These are phyloP conservation scores for Sorex maritimensis DNA, from an alignment of 2,797 vertebrate genomes.

Conservation along the genomic window DNA sequence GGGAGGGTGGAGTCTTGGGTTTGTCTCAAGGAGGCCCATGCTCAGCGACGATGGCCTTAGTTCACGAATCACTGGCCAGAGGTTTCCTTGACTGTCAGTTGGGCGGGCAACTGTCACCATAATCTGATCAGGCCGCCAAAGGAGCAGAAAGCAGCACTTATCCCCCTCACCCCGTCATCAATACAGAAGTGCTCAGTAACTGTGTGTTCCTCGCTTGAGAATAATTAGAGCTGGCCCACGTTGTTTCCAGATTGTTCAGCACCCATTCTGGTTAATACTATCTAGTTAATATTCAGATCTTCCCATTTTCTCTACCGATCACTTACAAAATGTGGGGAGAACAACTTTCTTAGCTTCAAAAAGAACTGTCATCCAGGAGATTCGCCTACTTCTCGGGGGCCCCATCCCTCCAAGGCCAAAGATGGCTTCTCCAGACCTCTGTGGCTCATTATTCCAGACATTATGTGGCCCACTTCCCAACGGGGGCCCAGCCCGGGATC, in stretches of 20 bases:
- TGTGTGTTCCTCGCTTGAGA: background rate
- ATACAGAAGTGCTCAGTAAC: background rate
- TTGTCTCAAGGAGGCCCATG: background rate
- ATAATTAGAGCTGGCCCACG: background rate
- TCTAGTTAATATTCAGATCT: background rate
- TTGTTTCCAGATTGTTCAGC: background rate
- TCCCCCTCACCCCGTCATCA: background rate
- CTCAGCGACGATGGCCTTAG: background rate
- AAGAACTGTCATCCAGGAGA: background rate
- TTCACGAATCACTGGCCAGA: background rate
- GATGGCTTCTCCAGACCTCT: constrained; percentile 37
- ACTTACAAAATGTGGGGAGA: background rate
- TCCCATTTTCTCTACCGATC: background rate
- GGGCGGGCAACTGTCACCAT: background rate
- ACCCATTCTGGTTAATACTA: background rate
- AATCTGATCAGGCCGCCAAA: background rate
- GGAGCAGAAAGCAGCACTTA: background rate
- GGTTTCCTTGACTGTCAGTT: background rate
- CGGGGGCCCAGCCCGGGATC: background rate
- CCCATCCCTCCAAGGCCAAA: background rate
- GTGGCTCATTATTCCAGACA: background rate
- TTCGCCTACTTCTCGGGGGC: background rate
- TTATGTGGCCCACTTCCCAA: background rate
- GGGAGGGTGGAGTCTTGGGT: background rate
- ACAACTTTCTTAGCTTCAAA: background rate